phyloP scores from a whole-genome alignment of 2,113 vertebrate species.

The Apodemus sylvaticus region DNA sequence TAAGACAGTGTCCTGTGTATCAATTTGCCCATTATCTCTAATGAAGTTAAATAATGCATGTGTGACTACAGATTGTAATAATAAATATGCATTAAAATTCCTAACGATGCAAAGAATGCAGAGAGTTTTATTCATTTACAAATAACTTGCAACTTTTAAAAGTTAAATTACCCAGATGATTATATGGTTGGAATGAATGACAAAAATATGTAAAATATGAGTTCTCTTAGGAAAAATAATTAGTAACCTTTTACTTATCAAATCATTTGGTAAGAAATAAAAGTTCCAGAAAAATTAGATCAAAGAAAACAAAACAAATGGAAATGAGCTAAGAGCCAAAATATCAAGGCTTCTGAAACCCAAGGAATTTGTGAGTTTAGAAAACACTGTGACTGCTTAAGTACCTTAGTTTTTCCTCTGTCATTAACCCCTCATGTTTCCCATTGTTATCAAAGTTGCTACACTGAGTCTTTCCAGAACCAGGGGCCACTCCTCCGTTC shows the following conservation, averaged over 20 bases:
- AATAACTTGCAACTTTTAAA: constrained; percentile 70
- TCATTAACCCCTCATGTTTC: not conserved
- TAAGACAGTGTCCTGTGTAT: constrained; percentile 63
- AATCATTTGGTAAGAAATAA: not conserved
- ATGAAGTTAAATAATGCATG: constrained; percentile 80
- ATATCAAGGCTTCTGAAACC: not conserved
- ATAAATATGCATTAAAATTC: constrained; percentile 79
- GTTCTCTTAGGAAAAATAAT: not conserved
- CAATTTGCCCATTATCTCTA: constrained; percentile 77
- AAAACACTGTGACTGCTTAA: not conserved
- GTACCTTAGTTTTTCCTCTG: not conserved
- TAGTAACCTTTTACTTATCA: not conserved
- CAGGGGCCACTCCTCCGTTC: no score
- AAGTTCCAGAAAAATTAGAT: not conserved
- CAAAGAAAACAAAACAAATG: not conserved
- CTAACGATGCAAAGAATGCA: constrained; percentile 75
- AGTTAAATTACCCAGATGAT: constrained; percentile 71
- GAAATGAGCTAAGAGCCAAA: constrained; percentile 11
- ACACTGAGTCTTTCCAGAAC: no score
- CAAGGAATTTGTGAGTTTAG: not conserved
- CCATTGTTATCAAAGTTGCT: not conserved
- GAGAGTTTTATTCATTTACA: constrained; percentile 74
- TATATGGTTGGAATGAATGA: constrained; percentile 20
- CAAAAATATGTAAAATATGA: not conserved
- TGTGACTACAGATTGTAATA: constrained; percentile 64